phyloP scores from a whole-genome alignment of 2,113 vertebrate genomes.

The Megaceryle torquata region DNA sequence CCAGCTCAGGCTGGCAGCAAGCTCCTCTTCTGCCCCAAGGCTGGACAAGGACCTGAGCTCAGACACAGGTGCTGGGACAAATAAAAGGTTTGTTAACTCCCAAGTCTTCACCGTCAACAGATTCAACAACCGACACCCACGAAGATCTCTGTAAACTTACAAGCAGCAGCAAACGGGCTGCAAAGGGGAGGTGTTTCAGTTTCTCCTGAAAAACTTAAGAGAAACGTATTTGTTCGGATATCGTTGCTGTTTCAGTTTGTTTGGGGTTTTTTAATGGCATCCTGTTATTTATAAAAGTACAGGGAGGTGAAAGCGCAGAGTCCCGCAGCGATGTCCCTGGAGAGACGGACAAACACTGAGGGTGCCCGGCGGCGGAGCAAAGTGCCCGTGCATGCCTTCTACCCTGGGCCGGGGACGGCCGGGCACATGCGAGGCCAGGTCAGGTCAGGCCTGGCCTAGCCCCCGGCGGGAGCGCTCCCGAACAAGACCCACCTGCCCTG shows the following conservation, averaged over 20 bases:
- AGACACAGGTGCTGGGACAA: too few species aligned
- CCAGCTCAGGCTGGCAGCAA: too few species aligned
- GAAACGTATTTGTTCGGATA: not conserved
- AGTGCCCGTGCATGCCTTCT: rapidly evolving
- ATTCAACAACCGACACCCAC: too few species aligned
- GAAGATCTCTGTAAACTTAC: not conserved
- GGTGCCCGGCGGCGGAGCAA: rapidly evolving
- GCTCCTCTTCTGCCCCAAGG: too few species aligned
- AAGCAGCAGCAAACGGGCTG: not conserved
- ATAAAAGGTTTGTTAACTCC: too few species aligned
- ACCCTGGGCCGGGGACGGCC: rapidly evolving
- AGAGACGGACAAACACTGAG: rapidly evolving
- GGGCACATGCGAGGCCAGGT: not conserved
- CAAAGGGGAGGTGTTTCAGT: too few species aligned
- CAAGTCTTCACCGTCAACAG: too few species aligned
- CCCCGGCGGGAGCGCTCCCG: too few species aligned
- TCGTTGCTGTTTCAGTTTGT: not conserved
- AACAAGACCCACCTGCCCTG: rapidly evolving
- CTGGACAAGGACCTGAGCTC: too few species aligned
- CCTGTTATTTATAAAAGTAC: rapidly evolving
- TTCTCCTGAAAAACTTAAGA: not conserved
- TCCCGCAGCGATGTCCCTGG: not conserved
- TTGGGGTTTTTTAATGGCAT: not conserved
- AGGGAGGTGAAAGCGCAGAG: not conserved
- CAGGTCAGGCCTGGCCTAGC: too few species aligned